phyloP scores from a whole-genome alignment of 1,140 invertebrate genomes.

The Orius laevigatus region DNA sequence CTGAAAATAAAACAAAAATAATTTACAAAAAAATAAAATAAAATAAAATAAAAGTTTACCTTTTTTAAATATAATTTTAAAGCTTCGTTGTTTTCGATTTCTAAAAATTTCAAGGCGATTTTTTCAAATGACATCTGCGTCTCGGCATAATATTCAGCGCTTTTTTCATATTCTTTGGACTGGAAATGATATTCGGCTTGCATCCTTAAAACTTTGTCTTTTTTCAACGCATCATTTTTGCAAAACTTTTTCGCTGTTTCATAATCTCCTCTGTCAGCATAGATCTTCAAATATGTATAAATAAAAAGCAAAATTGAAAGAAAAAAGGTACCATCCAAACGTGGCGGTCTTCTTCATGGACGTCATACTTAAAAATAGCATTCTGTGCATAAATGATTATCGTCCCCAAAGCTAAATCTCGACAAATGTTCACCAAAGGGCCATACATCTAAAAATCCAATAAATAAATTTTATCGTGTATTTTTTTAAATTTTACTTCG shows the following conservation, averaged over 20 bases:
- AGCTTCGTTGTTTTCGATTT: conserved; percentile 63
- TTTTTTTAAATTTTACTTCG: conserved; percentile 31
- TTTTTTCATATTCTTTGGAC: conserved; percentile 59
- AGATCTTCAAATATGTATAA: conserved; percentile 37
- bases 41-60: conserved; percentile 26
- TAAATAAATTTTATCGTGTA: conserved; percentile 4
- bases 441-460: conserved; percentile 50
- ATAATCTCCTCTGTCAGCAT: conserved; percentile 73
- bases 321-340: conserved; percentile 48
- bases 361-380: conserved; percentile 71
- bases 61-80: conserved; percentile 71
- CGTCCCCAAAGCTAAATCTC: conserved; percentile 59
- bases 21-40: conserved; percentile 8
- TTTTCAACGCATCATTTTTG: conserved; percentile 53
- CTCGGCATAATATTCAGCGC: conserved; percentile 74
- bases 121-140: conserved; percentile 88
- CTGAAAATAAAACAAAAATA: conserved; percentile 22
- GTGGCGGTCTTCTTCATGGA: conserved; percentile 70
- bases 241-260: conserved; percentile 71
- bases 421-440: conserved; percentile 59
- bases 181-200: conserved; percentile 79
- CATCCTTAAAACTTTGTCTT: conserved; percentile 71
- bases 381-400: conserved; percentile 77
- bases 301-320: conserved; percentile 5
- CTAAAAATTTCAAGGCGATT: conserved; percentile 81